Base-by-base conservation (phyloP, 2,113 vertebrate species). In the Paracanthobrama guichenoti region DNA sequence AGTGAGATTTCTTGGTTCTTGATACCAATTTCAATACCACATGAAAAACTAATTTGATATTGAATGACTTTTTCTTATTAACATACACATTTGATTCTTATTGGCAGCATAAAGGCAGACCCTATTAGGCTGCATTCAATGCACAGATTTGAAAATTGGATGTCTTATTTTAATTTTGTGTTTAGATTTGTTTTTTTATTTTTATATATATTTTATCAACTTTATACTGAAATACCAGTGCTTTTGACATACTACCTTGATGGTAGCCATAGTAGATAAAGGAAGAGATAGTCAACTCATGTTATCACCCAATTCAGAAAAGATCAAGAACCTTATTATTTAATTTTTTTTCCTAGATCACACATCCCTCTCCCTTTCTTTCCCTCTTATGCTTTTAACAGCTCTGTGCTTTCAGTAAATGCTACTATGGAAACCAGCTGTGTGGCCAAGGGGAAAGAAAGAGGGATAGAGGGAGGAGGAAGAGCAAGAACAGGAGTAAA, bases 391-490 rank as follows among this genome's bases (percentile, higher is more conserved):
- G 84, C 86, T 81, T 88, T 86, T 87, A 84, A 0, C 84, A 84
- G 84, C 81, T 84, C 85, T 87, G 80, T 91, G 91, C 89, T 89
- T 88, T 93, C 87, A 50, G 87, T 92, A 92, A 93, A 93, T 35
- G 92, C 91, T 92, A 90, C 92, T 90, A 84, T 92, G 91, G 82
- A 91, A 92, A 88, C 90, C 85, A 88, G 84, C 89, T 90, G 82
- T 85, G 87, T 91, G 28, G 81, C 66, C 89, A 89, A 91, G 62
- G 46, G 13, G 14, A 18, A 6, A 74, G 55, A 85, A 79, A 48
- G 80, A 57, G 75, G 81, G 22, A 69, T 48, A 31, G 39, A 76
- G 42, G 31, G 55, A 71, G 22, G 42, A 81, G 80, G 83, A 86
- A 81, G 85, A 42, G 24, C 74, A 84, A 85, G 84, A 86, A 88